Percentiles rank a stretch among this genome's conserved stretches.
Conservation (phyloP, 53 echinoderm and acorn worm species). For the Apostichopus leukothele region DNA sequence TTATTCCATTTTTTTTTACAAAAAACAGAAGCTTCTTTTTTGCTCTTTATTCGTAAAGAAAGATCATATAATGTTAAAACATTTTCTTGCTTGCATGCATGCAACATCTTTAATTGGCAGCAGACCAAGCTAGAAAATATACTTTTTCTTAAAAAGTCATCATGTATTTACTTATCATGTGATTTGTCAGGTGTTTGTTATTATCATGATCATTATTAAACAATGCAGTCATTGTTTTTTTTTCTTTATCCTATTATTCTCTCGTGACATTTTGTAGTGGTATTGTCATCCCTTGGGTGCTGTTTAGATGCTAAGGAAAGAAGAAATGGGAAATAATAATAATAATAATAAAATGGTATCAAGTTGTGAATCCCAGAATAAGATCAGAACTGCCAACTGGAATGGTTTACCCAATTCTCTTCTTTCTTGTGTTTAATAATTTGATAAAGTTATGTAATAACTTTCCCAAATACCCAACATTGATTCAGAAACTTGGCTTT, state of each 20-base stretch:
- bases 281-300: constrained; percentile 10
- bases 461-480: too few species aligned
- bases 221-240: constrained; percentile 43
- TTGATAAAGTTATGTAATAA: too few species aligned
- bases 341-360: not conserved
- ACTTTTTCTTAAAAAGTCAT: not conserved
- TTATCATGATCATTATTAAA: constrained; percentile 17
- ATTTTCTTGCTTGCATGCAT: constrained; percentile 23
- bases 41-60: not conserved
- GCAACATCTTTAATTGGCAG: not conserved
- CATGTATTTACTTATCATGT: constrained; percentile 25
- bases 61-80: not conserved
- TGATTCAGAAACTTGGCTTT: too few species aligned
- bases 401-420: too few species aligned
- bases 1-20: not conserved
- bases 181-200: constrained; percentile 11
- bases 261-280: constrained; percentile 17
- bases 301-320: not conserved
- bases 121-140: not conserved
- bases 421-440: too few species aligned
- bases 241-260: not conserved
- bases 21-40: not conserved
- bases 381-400: too few species aligned
- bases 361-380: too few species aligned
- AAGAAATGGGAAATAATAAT: too few species aligned